These are phyloP conservation scores for Lycaon pictus DNA, from an alignment of 2,113 vertebrate genomes.

Conservation along the genomic window DNA sequence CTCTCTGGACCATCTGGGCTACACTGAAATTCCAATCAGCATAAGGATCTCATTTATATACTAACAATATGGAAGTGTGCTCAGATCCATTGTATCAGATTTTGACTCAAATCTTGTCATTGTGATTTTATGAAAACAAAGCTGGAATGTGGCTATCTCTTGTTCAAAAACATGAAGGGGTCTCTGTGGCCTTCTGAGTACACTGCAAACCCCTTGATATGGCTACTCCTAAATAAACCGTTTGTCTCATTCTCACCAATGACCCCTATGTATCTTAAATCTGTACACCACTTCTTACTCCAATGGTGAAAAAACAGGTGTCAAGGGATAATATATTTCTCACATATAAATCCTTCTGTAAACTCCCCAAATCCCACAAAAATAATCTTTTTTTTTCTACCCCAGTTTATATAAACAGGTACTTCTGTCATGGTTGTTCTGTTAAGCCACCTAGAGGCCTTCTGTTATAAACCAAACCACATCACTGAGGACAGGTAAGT, in stretches of 20 bases:
- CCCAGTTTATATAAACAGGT: not conserved
- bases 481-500: not conserved
- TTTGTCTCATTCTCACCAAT: not conserved
- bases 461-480: not conserved
- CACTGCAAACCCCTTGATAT: not conserved
- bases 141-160: not conserved
- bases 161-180: not conserved
- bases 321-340: not conserved
- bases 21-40: constrained; percentile 13
- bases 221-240: not conserved
- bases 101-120: not conserved
- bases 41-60: not conserved
- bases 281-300: not conserved
- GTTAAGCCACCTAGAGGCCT: not conserved
- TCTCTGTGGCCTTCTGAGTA: not conserved
- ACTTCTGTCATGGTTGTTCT: not conserved
- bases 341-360: not conserved
- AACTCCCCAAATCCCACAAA: not conserved
- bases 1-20: not conserved
- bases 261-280: not conserved
- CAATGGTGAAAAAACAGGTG: not conserved
- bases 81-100: not conserved
- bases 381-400: constrained; percentile 3
- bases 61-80: not conserved
- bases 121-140: constrained; percentile 10